Evolutionary conservation across 2,113 vertebrate species (phyloP).

Genomic region (Lipophrys pholis): DNA sequence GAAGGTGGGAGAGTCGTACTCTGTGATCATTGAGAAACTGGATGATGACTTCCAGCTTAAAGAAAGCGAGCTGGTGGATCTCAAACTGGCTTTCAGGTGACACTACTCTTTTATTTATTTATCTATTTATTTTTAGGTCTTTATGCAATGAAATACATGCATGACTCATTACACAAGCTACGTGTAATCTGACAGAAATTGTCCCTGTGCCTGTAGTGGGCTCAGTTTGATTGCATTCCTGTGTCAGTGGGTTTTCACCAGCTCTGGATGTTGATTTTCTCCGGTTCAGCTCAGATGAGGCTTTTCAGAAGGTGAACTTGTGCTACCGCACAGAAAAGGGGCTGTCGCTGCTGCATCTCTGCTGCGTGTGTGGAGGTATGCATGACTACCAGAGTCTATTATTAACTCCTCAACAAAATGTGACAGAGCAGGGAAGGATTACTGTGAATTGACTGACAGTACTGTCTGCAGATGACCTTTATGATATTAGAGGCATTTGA

Average conservation of each 20-base stretch:
- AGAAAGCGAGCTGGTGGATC: slow-evolving; percentile 87
- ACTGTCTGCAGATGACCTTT: slow-evolving; percentile 42
- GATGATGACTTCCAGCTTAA: slow-evolving; percentile 91
- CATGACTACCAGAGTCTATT: slow-evolving; percentile 63
- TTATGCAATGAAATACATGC: too few species aligned
- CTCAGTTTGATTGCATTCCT: background rate
- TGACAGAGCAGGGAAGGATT: slow-evolving; percentile 42
- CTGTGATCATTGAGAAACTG: slow-evolving; percentile 87
- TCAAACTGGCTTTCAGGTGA: slow-evolving; percentile 92
- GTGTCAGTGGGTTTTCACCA: slow-evolving; percentile 13
- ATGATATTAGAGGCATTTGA: background rate
- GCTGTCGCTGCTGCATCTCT: slow-evolving; percentile 93
- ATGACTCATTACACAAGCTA: background rate
- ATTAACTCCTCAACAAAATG: slow-evolving; percentile 65
- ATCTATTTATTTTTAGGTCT: background rate
- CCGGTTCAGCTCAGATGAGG: slow-evolving; percentile 91
- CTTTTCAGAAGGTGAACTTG: slow-evolving; percentile 94
- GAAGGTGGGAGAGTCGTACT: slow-evolving; percentile 94
- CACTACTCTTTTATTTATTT: slow-evolving; percentile 26
- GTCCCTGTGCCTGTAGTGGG: background rate
- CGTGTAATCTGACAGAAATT: background rate
- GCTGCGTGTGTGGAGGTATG: slow-evolving; percentile 91
- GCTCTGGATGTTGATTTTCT: slow-evolving; percentile 34
- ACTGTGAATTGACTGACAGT: slow-evolving; percentile 24
- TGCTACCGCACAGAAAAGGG: slow-evolving; percentile 92